phyloP scores from a whole-genome alignment of 2,888 invertebrate species.

The Malthinus flaveolus region DNA sequence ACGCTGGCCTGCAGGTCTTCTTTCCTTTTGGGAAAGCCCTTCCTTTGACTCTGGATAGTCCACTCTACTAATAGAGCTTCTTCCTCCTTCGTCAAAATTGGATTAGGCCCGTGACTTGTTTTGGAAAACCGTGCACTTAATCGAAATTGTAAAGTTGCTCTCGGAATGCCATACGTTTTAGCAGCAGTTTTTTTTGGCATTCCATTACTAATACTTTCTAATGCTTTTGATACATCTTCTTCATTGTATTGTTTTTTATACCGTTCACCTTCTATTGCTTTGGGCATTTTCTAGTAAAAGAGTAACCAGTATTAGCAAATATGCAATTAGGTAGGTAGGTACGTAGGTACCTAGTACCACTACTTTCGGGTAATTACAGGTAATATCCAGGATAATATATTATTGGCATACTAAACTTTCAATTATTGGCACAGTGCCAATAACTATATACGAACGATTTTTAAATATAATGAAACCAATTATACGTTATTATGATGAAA shows the following conservation, averaged over 20 bases:
- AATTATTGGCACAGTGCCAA: too few species aligned
- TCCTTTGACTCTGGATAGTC: constrained; percentile 16
- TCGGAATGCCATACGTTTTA: constrained; percentile 19
- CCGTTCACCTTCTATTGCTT: background rate
- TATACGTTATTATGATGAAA: too few species aligned
- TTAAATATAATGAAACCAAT: too few species aligned
- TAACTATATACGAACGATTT: too few species aligned
- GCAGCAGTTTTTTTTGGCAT: background rate
- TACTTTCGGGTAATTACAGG: too few species aligned
- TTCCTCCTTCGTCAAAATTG: constrained; percentile 14
- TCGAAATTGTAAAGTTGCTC: constrained; percentile 24
- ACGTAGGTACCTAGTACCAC: too few species aligned
- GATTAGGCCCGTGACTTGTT: constrained; percentile 22
- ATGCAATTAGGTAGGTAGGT: background rate
- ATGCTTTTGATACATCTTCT: background rate
- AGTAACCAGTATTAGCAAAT: too few species aligned
- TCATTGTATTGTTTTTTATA: background rate
- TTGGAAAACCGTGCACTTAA: constrained; percentile 23
- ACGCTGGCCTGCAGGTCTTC: background rate
- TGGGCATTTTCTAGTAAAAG: background rate
- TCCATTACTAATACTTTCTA: background rate
- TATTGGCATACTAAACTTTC: too few species aligned
- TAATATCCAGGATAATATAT: too few species aligned
- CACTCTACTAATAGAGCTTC: constrained; percentile 17
- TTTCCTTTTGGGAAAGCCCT: constrained; percentile 17